Base-by-base conservation (phyloP, 2,113 vertebrate genomes). In the Glaucidium brasilianum region DNA sequence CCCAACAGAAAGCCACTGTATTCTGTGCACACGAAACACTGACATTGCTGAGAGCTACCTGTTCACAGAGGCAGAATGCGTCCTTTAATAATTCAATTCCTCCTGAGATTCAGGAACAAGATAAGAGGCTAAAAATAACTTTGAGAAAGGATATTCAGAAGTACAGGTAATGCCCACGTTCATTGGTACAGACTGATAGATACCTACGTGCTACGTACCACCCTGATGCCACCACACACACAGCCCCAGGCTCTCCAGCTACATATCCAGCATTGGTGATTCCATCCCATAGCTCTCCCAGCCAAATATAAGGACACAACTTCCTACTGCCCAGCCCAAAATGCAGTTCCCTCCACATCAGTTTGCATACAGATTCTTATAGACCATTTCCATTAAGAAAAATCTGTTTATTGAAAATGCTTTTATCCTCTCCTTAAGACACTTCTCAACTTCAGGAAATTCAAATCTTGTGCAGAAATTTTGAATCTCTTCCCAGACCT, bases 181-280 rank as follows among this genome's bases (percentile, higher is more conserved):
- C n/a, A 21, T 5, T 30, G 43, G 72, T 26, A 52, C 1, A 3
- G 41, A 12, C n/a, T 0, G 0, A n/a, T n/a, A 4, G 43, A 52
- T 5, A 59, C 10, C 29, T 23, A 63, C 2, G 0, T 4, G n/a
- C 22, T n/a, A n/a, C n/a, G n/a, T n/a, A 49, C 23, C 35, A 74
- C n/a, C 7, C 52, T 0, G 0, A 34, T 7, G 29, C 19, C 25
- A 35, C 1, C 2, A 10, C 2, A 11, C 52, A 49, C 37, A 50
- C 17, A 74, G 89, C 50, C 23, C 17, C 62, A 56, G 30, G 53
- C 39, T 76, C 71, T 67, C 43, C 53, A 76, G 34, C 12, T 41
- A 18, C 6, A 0, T 9, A 7, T 32, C 37, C 26, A 3, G 0
- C 7, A 3, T 12, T 12, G 26, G 4, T 64, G 63, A 26, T 74